Evolutionary conservation across 2,113 vertebrate genomes (phyloP).

Genomic region (Equus quagga): DNA sequence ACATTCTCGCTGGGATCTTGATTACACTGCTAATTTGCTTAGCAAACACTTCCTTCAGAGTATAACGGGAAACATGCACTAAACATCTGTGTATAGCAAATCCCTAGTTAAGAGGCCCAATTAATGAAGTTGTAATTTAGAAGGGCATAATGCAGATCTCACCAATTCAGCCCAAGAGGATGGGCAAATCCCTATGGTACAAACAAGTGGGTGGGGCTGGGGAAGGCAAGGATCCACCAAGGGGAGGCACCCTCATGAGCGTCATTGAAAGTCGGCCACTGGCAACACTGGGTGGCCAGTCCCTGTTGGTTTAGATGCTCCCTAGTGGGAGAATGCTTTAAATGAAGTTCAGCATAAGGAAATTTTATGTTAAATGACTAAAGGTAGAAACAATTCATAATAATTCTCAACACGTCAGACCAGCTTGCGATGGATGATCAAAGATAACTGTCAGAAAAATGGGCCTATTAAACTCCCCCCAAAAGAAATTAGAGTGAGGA

Average conservation of each 20-base stretch:
- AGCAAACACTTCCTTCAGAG: not conserved
- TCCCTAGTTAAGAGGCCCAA: not conserved
- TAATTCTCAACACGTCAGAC: not conserved
- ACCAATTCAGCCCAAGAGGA: not conserved
- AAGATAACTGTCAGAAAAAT: not conserved
- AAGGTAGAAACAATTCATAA: not conserved
- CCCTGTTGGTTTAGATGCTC: not conserved
- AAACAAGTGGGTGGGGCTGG: not conserved
- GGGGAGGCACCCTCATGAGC: fast-evolving
- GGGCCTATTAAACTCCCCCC: not conserved
- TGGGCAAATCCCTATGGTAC: fast-evolving
- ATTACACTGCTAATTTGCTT: constrained; percentile 21
- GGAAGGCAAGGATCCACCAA: not conserved
- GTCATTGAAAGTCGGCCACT: not conserved
- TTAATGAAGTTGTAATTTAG: not conserved
- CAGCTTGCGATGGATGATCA: not conserved
- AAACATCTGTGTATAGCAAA: not conserved
- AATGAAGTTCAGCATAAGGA: not conserved
- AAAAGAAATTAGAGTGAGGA: not conserved
- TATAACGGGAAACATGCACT: not conserved
- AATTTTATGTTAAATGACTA: not conserved
- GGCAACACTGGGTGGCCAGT: fast-evolving
- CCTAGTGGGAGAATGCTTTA: not conserved
- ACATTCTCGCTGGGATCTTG: not conserved
- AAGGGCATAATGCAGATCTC: not conserved